phyloP scores from a whole-genome alignment of 2,113 vertebrate species.

The Propithecus coquereli region DNA sequence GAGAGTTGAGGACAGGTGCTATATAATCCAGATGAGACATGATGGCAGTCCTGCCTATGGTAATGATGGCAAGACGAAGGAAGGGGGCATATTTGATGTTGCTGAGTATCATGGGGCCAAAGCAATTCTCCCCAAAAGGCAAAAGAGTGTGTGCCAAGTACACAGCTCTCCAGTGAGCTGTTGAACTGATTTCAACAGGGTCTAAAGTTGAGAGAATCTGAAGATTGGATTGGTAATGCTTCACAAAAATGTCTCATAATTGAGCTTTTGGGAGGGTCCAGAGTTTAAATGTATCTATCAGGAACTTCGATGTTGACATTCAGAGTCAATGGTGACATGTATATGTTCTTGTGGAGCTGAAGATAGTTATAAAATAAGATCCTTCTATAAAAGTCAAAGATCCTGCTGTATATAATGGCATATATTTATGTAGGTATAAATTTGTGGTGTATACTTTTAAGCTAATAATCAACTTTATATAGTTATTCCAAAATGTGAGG shows the following conservation, averaged over 20 bases:
- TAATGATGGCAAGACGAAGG: not conserved
- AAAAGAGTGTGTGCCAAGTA: not conserved
- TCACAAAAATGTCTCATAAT: not conserved
- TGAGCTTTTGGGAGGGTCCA: not conserved
- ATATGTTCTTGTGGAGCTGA: not conserved
- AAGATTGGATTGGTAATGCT: not conserved
- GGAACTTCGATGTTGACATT: not conserved
- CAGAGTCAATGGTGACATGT: not conserved
- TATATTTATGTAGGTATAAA: not conserved
- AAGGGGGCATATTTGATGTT: not conserved
- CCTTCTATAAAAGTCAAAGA: not conserved
- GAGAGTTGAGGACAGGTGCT: not conserved
- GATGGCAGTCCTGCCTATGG: not conserved
- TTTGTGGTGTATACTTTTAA: not conserved
- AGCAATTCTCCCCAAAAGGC: not conserved
- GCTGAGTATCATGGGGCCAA: not conserved
- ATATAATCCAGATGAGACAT: not conserved
- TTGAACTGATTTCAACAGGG: not conserved
- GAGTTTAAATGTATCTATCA: not conserved
- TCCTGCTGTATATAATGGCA: not conserved
- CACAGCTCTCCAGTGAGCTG: not conserved
- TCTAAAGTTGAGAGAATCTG: not conserved
- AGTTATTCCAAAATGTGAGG: slow-evolving; percentile 14
- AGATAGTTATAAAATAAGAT: not conserved
- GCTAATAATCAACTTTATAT: not conserved